Conservation (phyloP, 2,888 invertebrate species). For the Vannuccia rotundouncinata region DNA sequence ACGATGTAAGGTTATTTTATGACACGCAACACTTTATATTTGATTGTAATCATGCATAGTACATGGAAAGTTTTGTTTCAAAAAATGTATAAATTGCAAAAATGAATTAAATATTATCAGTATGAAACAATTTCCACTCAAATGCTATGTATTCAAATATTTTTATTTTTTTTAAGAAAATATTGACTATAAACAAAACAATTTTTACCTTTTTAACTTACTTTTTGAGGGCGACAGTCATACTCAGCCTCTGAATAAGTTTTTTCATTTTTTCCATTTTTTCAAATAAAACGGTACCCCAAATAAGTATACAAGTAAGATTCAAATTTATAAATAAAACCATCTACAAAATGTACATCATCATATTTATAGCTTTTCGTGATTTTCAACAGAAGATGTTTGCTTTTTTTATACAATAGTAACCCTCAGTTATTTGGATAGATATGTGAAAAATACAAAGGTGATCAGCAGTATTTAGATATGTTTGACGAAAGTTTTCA, state of each 20-base stretch:
- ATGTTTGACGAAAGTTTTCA: not conserved
- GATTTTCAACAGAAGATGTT: not conserved
- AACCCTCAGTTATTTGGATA: not conserved
- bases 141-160: too few species aligned
- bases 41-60: too few species aligned
- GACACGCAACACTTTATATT: too few species aligned
- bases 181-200: too few species aligned
- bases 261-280: not conserved
- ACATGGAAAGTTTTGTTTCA: too few species aligned
- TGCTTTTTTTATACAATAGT: not conserved
- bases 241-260: not conserved
- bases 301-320: not conserved
- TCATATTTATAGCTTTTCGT: not conserved
- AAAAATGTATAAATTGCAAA: too few species aligned
- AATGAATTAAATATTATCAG: too few species aligned
- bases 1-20: too few species aligned
- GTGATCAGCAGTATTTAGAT: not conserved
- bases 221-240: not conserved
- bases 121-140: too few species aligned
- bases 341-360: not conserved
- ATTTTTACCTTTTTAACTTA: not conserved
- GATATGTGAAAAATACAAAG: not conserved
- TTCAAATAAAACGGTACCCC: not conserved
- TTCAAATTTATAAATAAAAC: not conserved
- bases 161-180: too few species aligned